Conservation (phyloP, 2,113 vertebrate species). For the Oxyura jamaicensis region DNA sequence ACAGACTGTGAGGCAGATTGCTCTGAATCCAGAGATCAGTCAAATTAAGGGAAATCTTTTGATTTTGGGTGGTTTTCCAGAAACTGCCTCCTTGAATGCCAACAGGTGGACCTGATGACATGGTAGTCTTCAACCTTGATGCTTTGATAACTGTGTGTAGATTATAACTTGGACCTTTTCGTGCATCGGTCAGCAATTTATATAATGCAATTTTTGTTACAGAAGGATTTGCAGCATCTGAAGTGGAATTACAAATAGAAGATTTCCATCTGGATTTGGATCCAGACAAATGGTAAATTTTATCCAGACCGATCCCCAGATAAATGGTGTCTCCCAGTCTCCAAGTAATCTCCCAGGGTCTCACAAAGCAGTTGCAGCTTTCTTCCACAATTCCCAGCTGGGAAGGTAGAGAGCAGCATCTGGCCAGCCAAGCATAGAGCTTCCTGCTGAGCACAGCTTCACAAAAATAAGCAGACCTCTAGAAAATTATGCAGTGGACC, state of each 20-base stretch:
- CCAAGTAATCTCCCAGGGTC: neutral
- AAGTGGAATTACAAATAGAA: neutral
- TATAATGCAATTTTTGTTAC: neutral
- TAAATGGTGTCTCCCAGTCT: neutral
- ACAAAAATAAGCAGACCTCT: neutral
- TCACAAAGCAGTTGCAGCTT: neutral
- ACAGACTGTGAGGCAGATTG: neutral
- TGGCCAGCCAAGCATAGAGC: neutral
- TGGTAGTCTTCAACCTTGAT: neutral
- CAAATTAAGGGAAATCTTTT: neutral
- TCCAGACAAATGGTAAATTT: neutral
- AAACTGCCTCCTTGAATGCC: neutral
- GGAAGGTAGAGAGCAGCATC: conserved; percentile 1
- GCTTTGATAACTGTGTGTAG: neutral
- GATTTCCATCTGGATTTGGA: conserved; percentile 5
- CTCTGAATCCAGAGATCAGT: neutral
- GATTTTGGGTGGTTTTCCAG: neutral
- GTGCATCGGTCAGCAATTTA: neutral
- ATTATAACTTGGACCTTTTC: neutral
- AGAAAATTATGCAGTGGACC: neutral
- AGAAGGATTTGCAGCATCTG: neutral
- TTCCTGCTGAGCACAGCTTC: neutral
- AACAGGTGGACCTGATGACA: neutral
- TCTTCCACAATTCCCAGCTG: neutral
- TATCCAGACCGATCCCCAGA: neutral